A percentile compares a stretch with the other conserved stretches of the same genome.
These are phyloP conservation scores for Centropyge bicolor DNA, from an alignment of 2,797 vertebrate genomes.

Conservation along the genomic window DNA sequence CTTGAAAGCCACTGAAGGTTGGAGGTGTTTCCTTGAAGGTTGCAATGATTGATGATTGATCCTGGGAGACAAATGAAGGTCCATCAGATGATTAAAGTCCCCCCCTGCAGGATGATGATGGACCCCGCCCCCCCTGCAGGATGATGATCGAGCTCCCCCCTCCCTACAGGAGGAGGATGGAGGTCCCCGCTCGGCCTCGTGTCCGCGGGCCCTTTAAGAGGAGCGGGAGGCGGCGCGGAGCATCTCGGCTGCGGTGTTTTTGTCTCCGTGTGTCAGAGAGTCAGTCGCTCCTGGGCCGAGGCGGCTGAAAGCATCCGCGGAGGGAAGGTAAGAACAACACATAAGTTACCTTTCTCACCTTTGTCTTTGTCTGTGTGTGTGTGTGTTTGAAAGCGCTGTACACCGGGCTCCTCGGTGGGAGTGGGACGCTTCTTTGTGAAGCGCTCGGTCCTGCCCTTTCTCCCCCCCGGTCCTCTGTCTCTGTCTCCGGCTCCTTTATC, in stretches of 20 bases:
- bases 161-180: not conserved
- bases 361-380: not conserved
- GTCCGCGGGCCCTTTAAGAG: conserved; percentile 86
- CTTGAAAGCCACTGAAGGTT: not conserved
- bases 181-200: not conserved
- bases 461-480: conserved; percentile 32
- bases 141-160: too few relatives aligned
- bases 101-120: not conserved
- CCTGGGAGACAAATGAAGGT: not conserved
- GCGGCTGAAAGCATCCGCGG: conserved; percentile 71
- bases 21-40: not conserved
- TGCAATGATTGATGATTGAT: not conserved
- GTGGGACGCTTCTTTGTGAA: conserved; percentile 72
- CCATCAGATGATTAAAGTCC: not conserved
- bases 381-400: not conserved
- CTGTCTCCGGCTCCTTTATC: conserved; percentile 56
- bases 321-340: conserved; percentile 78
- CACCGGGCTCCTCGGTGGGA: conserved; percentile 19
- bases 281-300: conserved; percentile 77
- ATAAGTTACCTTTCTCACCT: conserved; percentile 11
- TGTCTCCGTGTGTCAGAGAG: conserved; percentile 85
- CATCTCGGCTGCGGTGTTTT: conserved; percentile 86
- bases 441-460: conserved; percentile 64
- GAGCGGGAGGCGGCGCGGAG: conserved; percentile 60
- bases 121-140: too few relatives aligned